Conservation (phyloP, 1,140 invertebrate genomes). For the Goniozus legneri region DNA sequence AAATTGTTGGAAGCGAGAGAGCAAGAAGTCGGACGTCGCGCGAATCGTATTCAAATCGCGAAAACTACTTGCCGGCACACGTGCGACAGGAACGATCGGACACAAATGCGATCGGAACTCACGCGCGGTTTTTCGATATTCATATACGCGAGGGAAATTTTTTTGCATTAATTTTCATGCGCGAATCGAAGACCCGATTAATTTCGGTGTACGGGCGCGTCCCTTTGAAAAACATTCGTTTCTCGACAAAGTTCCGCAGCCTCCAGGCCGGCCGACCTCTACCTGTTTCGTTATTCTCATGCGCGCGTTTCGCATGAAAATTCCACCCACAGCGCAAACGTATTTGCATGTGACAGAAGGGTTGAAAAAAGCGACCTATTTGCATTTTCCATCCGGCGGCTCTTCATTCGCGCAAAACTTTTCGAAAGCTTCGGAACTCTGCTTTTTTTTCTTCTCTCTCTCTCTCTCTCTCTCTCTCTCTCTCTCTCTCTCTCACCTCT, state of each 20-base stretch:
- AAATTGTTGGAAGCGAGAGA: not conserved
- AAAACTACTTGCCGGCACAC: no score
- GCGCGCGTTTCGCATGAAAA: conserved; percentile 17
- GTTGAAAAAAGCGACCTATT: conserved; percentile 7
- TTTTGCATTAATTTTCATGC: no score
- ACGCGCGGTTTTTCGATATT: no score
- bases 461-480: not conserved
- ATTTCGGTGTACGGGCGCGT: no score
- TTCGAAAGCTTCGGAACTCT: not conserved
- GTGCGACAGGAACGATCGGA: no score
- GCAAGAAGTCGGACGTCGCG: not conserved
- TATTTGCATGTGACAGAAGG: conserved; percentile 19
- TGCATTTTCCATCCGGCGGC: conserved; percentile 11
- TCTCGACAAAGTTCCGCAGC: no score
- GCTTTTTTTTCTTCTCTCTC: not conserved
- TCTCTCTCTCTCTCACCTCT: not conserved
- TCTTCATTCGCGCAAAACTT: not conserved
- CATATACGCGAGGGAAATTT: no score
- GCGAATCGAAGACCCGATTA: no score
- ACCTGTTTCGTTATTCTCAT: conserved; percentile 15
- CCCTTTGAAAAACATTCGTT: no score
- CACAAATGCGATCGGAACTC: no score
- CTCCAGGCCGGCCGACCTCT: conserved; percentile 6
- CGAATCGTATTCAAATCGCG: no score
- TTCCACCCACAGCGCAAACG: conserved; percentile 5